Evolutionary conservation across 2,113 vertebrate species (phyloP).

Genomic region (Galeopterus variegatus): DNA sequence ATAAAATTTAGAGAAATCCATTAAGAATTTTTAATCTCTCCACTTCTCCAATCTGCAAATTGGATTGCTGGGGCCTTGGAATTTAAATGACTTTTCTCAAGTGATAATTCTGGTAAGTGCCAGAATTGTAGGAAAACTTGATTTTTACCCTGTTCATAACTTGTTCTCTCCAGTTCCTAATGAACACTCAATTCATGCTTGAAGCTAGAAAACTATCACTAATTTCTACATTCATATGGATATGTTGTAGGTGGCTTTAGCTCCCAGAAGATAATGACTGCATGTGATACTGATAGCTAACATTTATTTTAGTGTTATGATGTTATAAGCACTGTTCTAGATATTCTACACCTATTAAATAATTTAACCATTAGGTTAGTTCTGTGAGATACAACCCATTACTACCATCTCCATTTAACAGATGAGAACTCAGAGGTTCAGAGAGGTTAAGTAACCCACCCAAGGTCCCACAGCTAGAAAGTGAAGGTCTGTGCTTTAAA

Average conservation of each 20-base stretch:
- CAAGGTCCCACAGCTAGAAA: not conserved
- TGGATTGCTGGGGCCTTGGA: not conserved
- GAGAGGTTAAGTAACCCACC: not conserved
- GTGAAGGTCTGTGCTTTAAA: not conserved
- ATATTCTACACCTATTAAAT: not conserved
- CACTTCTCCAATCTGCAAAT: not conserved
- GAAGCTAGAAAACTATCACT: not conserved
- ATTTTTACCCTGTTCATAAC: not conserved
- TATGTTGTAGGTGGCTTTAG: not conserved
- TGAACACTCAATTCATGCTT: not conserved
- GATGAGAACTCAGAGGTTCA: not conserved
- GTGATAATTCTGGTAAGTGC: not conserved
- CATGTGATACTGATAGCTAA: not conserved
- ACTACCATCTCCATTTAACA: not conserved
- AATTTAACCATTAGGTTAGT: not conserved
- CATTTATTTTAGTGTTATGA: not conserved
- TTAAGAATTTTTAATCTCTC: not conserved
- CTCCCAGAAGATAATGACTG: not conserved
- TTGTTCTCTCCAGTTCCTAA: not conserved
- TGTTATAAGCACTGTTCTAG: not conserved
- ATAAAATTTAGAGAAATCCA: constrained; percentile 29
- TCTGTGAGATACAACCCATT: not conserved
- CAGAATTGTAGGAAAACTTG: not conserved
- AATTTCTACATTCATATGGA: not conserved
- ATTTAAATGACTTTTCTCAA: constrained; percentile 33